Evolutionary conservation across 1,140 invertebrate genomes (phyloP), one percentile per base, ranked within the genome.

Genomic region (Trichonephila clavipes): DNA sequence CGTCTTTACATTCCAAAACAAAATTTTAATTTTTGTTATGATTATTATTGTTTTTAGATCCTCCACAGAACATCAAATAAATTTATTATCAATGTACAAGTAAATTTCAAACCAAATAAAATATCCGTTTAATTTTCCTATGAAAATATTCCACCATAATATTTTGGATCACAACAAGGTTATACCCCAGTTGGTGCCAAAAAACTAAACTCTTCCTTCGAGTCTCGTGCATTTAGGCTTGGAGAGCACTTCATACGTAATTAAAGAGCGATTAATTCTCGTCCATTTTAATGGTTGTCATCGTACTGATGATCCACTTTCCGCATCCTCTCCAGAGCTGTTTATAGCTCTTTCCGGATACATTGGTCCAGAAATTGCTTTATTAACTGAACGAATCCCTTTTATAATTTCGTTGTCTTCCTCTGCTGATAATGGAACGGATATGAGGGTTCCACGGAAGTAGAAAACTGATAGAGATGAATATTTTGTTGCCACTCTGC

Each of bases 221-320:
- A 8, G 44, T 51, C 44, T 18, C 19, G 61, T 12, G 19, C 18
- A 62, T 21, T 72, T 4, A 34, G 14, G 6, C 28, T 77, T 77
- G 28, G 18, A 40, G 3, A 16, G 14, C 28, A 16, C 28, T 77
- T 28, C 28, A 64, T 62, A 10, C 18, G 87, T 88, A 88, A 88
- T 88, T 88, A 88, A 88, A 88, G n/a, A 34, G 64, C 64, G 19
- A 88, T 88, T 88, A 88, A 88, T 88, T 69, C 34, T 69, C 87
- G 62, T 44, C 86, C 62, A 64, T 88, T 88, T 64, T 88, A 88
- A 64, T 64, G 59, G 86, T 19, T 88, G 86, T 69, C 87, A 69
- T 88, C 87, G 34, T n/a, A 19, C 64, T 88, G 87, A 88, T 88
- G 62, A 88, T 87, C 86, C 40, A 19, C 59, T 66, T 88, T 88